Evolutionary conservation across 2,113 vertebrate species (phyloP).

Genomic region (Piprites chloris): DNA sequence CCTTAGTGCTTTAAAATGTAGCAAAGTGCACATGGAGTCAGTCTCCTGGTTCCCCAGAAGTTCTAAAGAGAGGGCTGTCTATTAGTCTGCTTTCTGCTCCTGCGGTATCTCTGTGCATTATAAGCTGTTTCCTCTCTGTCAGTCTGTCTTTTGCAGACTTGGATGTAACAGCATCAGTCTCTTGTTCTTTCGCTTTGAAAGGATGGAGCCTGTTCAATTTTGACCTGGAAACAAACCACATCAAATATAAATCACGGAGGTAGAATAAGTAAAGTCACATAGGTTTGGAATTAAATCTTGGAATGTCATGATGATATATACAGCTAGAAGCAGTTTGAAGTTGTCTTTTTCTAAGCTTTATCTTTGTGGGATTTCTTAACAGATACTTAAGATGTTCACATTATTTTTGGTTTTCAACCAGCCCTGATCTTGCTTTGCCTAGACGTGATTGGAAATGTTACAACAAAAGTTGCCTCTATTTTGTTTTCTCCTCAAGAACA

Average conservation of each 20-base stretch:
- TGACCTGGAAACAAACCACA: neutral
- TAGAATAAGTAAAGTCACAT: neutral
- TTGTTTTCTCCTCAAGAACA: neutral
- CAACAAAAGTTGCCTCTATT: neutral
- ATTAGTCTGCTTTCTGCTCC: neutral
- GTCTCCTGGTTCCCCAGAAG: neutral
- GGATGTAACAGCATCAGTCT: neutral
- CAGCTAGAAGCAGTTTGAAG: neutral
- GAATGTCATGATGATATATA: neutral
- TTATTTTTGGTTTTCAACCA: neutral
- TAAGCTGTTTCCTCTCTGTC: neutral
- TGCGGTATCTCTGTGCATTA: neutral
- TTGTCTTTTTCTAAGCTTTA: neutral
- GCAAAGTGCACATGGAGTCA: neutral
- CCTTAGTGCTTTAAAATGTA: neutral
- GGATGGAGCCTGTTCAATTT: neutral
- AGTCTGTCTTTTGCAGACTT: neutral
- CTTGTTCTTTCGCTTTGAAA: neutral
- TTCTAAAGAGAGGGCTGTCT: neutral
- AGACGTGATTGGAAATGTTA: neutral
- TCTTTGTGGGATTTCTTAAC: neutral
- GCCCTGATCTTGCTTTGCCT: neutral
- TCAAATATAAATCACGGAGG: neutral
- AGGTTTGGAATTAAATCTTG: neutral
- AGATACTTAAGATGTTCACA: neutral